Evolutionary conservation across 2,797 vertebrate genomes (phyloP), one percentile per base, ranked within the genome.

Genomic region (Neopelma chrysocephalum): DNA sequence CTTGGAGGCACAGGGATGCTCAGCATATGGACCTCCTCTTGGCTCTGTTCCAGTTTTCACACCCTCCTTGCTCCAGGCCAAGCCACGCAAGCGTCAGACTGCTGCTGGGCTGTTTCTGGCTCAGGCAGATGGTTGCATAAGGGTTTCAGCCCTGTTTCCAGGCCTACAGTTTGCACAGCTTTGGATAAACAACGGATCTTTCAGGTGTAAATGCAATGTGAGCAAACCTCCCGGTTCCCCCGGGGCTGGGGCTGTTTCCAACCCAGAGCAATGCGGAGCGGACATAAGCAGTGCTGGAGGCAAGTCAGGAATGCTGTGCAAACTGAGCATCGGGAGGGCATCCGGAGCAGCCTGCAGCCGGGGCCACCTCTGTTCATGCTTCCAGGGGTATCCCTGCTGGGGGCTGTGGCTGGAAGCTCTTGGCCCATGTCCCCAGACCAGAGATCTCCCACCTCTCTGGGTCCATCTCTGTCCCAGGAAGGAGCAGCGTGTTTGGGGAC

Each of bases 281-380:
- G 32, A 47, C 82, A 77, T 58, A 56, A 85, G 70, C 2, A 1
- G 27, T 43, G 64, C 79, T 58, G 85, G 68, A 60, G 84, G 68
- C 25, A 72, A 81, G 79, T 72, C 57, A 50, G 84, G 84, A 87
- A 70, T 18, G 58, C 57, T 40, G 17, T 36, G 45, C 50, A 31
- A 57, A 6, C 65, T 9, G 65, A 78, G 3, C 47, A 14, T 6
- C 9, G 12, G 21, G 47, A 80, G 54, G 82, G 42, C 68, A 68
- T 50, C 50, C 36, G 10, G 58, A 72, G 29, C 53, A 29, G 40
- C 42, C 29, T 1, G 5, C 13, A 20, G 50, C 54, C 43, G 8
- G 3, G 5, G 26, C 22, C 36, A 10, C 51, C 27, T 70, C 32
- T 0, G 0, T 12, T 14, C 2, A 0, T 0, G 22, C 23, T 36